Evolutionary conservation across 1,140 invertebrate species (phyloP).

Genomic region (Glossosoma conforme): DNA sequence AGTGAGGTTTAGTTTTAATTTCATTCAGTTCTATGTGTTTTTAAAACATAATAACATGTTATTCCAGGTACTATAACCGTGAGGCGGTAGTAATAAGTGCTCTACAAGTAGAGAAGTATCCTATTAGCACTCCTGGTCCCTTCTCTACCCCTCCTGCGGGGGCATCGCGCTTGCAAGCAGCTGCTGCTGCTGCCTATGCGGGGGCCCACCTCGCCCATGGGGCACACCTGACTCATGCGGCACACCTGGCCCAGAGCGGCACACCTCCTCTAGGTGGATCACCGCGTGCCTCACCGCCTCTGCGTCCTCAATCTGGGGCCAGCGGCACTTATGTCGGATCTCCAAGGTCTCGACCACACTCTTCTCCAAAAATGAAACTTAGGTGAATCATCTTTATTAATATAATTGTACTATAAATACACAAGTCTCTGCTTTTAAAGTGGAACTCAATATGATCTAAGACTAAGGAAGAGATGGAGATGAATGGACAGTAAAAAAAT

Average conservation of each 20-base stretch:
- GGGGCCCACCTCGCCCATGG: constrained; percentile 40
- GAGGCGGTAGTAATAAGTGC: constrained; percentile 90
- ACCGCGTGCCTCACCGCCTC: constrained; percentile 38
- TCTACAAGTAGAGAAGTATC: constrained; percentile 88
- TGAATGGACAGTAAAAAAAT: no score
- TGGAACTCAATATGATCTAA: no score
- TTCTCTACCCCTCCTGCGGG: constrained; percentile 59
- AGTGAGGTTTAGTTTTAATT: no score
- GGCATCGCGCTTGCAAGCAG: constrained; percentile 48
- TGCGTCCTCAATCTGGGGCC: constrained; percentile 46
- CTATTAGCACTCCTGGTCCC: constrained; percentile 79
- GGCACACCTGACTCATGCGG: no score
- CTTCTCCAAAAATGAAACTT: constrained; percentile 87
- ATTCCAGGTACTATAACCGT: constrained; percentile 78
- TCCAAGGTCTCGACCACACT: constrained; percentile 59
- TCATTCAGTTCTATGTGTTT: no score
- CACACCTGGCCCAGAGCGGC: constrained; percentile 22
- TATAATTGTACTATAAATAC: no score
- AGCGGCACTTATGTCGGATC: constrained; percentile 51
- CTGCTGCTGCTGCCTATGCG: constrained; percentile 39
- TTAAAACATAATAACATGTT: no score
- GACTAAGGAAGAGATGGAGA: no score
- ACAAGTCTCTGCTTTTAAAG: no score
- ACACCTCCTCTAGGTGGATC: constrained; percentile 37
- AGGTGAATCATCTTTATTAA: constrained; percentile 58